Evolutionary conservation across 2,888 invertebrate genomes (phyloP).

Genomic region (Melanophora roralis): DNA sequence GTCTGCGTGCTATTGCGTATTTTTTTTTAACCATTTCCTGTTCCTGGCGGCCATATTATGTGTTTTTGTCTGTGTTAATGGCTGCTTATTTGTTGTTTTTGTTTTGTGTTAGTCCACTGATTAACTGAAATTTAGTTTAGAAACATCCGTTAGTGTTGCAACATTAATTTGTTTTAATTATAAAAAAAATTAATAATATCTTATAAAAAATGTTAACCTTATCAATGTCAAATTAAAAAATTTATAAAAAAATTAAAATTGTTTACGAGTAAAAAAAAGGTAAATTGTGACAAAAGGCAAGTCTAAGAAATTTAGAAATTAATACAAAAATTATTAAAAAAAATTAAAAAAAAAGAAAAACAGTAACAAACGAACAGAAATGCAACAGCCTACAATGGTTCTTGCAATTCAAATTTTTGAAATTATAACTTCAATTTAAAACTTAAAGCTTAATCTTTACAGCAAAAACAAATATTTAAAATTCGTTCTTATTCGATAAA

Average conservation of each 20-base stretch:
- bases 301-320: too few species aligned
- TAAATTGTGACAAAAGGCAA: too few species aligned
- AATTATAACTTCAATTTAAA: too few species aligned
- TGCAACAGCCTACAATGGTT: too few species aligned
- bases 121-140: conserved; percentile 74
- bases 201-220: conserved; percentile 40
- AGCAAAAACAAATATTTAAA: too few species aligned
- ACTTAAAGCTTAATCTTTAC: too few species aligned
- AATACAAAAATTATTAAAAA: too few species aligned
- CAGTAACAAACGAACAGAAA: not conserved
- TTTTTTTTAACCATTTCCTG: conserved; percentile 37
- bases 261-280: too few species aligned
- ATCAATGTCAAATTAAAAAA: conserved; percentile 31
- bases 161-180: conserved; percentile 66
- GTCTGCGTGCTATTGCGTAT: conserved; percentile 21
- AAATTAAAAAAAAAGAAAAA: not conserved
- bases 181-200: conserved; percentile 46
- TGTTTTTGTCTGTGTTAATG: conserved; percentile 17
- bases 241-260: conserved; percentile 25
- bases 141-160: conserved; percentile 75
- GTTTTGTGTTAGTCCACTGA: conserved; percentile 65
- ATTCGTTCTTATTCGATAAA: too few species aligned
- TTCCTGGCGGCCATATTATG: conserved; percentile 22
- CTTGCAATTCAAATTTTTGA: too few species aligned
- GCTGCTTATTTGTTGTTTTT: conserved; percentile 44